Evolutionary conservation across 1,140 invertebrate genomes (phyloP).

Genomic region (Saccostrea glomerata): DNA sequence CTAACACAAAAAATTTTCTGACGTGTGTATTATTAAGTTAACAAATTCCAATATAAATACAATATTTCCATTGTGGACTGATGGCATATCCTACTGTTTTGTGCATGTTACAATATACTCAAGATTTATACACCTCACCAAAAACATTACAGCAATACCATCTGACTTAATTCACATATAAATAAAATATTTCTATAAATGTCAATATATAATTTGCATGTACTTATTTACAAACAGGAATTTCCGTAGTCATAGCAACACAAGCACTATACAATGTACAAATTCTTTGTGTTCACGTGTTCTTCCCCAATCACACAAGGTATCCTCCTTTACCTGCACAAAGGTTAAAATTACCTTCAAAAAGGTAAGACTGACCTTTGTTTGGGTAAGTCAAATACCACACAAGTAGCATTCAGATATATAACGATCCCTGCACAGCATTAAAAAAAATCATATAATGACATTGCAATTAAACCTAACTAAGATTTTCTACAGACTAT

Average conservation of each 20-base stretch:
- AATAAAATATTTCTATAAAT: conserved; percentile 24
- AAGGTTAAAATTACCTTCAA: background rate
- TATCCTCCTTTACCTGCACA: background rate
- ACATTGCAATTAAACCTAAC: conserved; percentile 36
- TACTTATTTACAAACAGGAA: conserved; percentile 32
- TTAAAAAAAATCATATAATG: conserved; percentile 17
- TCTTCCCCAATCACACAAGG: conserved; percentile 17
- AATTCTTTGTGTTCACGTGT: background rate
- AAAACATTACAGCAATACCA: conserved; percentile 37
- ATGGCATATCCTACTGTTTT: background rate
- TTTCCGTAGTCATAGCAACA: conserved; percentile 31
- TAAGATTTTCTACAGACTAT: conserved; percentile 35
- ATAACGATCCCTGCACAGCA: background rate
- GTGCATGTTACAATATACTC: background rate
- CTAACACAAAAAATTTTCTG: background rate
- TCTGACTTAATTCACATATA: conserved; percentile 32
- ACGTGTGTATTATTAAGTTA: background rate
- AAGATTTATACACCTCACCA: background rate
- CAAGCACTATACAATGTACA: conserved; percentile 36
- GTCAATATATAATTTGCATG: conserved; percentile 16
- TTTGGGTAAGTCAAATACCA: background rate
- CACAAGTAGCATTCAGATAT: background rate
- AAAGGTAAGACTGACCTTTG: background rate
- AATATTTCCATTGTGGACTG: background rate
- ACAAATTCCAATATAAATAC: background rate